These are phyloP conservation scores for Agrotis puta DNA, from an alignment of 2,888 invertebrate species.

Conservation along the genomic window DNA sequence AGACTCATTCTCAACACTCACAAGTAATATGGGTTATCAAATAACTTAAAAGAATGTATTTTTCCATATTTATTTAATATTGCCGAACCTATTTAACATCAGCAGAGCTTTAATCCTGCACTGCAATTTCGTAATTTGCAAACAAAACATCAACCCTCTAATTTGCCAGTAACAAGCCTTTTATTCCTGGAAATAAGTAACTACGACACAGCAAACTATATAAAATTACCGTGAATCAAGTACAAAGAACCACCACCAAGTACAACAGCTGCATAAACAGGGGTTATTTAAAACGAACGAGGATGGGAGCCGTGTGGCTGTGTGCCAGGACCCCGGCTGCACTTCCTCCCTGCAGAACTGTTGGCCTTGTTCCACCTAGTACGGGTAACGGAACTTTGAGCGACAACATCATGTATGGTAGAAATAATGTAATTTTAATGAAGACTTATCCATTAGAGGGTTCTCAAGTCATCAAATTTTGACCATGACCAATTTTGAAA, in stretches of 20 bases:
- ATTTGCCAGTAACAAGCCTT: neutral
- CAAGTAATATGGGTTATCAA: no score
- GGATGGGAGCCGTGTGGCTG: constrained; percentile 41
- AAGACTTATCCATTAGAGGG: neutral
- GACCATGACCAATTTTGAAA: no score
- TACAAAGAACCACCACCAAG: neutral
- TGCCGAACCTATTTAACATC: neutral
- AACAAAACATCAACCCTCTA: neutral
- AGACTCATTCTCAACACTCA: no score
- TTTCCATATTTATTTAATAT: no score
- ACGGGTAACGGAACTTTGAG: neutral
- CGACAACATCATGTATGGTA: neutral
- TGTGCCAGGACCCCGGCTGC: constrained; percentile 49
- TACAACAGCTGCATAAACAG: constrained; percentile 35
- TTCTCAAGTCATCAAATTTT: no score
- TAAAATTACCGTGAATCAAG: constrained; percentile 26
- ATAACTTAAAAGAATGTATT: no score
- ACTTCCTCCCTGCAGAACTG: constrained; percentile 41
- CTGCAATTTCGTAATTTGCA: constrained; percentile 8
- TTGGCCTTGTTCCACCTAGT: constrained; percentile 36
- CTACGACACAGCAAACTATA: constrained; percentile 25
- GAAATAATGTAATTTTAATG: neutral
- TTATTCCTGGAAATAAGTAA: neutral
- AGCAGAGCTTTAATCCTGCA: neutral
- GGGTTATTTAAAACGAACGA: constrained; percentile 32